Conservation (phyloP, 1,140 invertebrate genomes). For the Drosophila prosaltans region DNA sequence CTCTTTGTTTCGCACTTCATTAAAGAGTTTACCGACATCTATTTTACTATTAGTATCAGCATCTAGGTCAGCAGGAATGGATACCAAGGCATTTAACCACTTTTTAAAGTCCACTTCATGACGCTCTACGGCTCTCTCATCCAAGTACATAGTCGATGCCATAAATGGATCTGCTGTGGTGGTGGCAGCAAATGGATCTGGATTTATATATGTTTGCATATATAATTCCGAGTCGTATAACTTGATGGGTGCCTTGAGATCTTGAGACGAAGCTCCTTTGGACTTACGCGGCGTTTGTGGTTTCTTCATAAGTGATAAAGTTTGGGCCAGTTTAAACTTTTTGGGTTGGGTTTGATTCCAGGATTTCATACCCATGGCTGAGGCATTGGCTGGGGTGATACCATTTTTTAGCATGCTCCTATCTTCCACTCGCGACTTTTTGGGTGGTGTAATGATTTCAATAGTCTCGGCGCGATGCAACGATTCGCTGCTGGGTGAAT, state of each 20-base stretch:
- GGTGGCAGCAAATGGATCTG: constrained; percentile 86
- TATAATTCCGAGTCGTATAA: constrained; percentile 75
- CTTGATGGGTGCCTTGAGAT: constrained; percentile 41
- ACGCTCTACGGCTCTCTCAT: constrained; percentile 90
- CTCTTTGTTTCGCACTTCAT: constrained; percentile 87
- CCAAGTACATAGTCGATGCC: constrained; percentile 88
- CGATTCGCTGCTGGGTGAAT: constrained; percentile 69
- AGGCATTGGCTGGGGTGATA: constrained; percentile 50
- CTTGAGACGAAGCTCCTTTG: constrained; percentile 4
- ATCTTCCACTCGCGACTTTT: constrained; percentile 62
- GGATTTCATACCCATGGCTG: constrained; percentile 31
- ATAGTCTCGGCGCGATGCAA: constrained; percentile 41
- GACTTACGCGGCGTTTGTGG: constrained; percentile 53
- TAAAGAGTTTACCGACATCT: constrained; percentile 90
- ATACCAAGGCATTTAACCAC: constrained; percentile 94
- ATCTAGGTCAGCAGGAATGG: constrained; percentile 89
- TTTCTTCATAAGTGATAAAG: constrained; percentile 63
- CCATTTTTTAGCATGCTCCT: constrained; percentile 12
- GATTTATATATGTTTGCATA: constrained; percentile 81
- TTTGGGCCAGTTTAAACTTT: constrained; percentile 68
- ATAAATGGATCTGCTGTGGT: constrained; percentile 88
- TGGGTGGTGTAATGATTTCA: constrained; percentile 65
- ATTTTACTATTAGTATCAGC: constrained; percentile 86
- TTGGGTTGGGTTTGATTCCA: constrained; percentile 65
- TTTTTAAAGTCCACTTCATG: constrained; percentile 92